Base-by-base conservation (phyloP, 2,888 invertebrate genomes). In the Busseola fusca region DNA sequence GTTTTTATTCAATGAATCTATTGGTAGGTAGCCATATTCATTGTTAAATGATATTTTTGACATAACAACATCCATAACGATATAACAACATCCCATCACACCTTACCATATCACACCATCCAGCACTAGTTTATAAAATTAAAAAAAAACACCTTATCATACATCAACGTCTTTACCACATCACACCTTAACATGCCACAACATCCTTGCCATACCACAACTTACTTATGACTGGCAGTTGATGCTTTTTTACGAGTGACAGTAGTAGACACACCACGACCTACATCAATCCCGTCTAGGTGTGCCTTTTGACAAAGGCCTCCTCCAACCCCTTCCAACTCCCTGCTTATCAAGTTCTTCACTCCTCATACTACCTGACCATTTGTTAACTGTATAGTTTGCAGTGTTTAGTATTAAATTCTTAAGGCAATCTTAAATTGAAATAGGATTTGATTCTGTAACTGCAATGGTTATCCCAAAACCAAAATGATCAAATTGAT, bases 1-100 rank as follows among this genome's bases (percentile, higher is more conserved):
- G 21, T 25, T 72, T 77, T 64, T 76, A 18, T 25, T 45, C 4
- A 30, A n/a, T 16, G 2, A 40, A 27, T 27, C 0, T 9, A 14
- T 45, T 40, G 3, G 16, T 59, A 25, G 21, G n/a, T n/a, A n/a
- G n/a, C 12, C 12, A n/a, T 18, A 16, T 5, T 27, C 1, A 37
- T 25, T 27, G 21, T 45, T 7, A 7, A n/a, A 34, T 21, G 27
- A 18, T 18, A 60, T 27, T 37, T n/a, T 18, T 37, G 18, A 25
- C 14, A 37, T 16, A 56, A 56, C 34, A 58, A 58, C 1, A 37
- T 37, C n/a, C 5, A 9, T n/a, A 30, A 21, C 18, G 2, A 56
- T 56, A 21, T 30, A 30, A 30, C 56, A 30, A 56, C 10, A 30
- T 30, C 21, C 1, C 10, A 54, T 54, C 16, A 3, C 25, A 6